A percentile compares a stretch with the other conserved stretches of the same genome.
These are phyloP conservation scores for Phasianus colchicus DNA, from an alignment of 2,113 vertebrate genomes.

Conservation along the genomic window DNA sequence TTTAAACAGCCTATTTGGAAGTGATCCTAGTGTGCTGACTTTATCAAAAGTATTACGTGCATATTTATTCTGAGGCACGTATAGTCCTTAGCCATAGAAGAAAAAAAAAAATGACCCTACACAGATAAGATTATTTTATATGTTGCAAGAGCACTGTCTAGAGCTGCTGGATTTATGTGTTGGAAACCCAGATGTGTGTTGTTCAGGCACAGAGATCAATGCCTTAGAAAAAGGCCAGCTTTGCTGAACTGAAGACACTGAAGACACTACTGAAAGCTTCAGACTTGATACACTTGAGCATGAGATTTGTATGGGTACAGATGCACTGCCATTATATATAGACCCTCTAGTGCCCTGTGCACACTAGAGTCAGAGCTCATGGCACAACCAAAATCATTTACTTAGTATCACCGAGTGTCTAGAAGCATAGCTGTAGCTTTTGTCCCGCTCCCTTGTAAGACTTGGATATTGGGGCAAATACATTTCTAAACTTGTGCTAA, in stretches of 20 bases:
- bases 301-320: not conserved
- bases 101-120: not conserved
- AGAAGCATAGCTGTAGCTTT: not conserved
- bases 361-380: not conserved
- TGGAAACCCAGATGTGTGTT: not conserved
- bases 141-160: not conserved
- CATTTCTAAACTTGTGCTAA: not conserved
- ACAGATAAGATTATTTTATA: not conserved
- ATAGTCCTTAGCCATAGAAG: constrained; percentile 13
- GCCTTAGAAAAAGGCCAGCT: not conserved
- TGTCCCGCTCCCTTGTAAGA: not conserved
- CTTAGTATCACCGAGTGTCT: not conserved
- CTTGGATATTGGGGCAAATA: not conserved
- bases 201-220: not conserved
- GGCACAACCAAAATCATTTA: not conserved
- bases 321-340: not conserved
- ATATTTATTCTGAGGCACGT: constrained; percentile 35
- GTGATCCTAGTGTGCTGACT: constrained; percentile 23
- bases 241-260: not conserved
- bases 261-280: not conserved
- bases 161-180: constrained; percentile 3
- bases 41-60: constrained; percentile 50
- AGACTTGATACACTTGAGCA: not conserved
- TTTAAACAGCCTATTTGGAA: constrained; percentile 49
- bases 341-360: not conserved